Conservation (phyloP, 2,113 vertebrate species). For the Chaenocephalus aceratus region DNA sequence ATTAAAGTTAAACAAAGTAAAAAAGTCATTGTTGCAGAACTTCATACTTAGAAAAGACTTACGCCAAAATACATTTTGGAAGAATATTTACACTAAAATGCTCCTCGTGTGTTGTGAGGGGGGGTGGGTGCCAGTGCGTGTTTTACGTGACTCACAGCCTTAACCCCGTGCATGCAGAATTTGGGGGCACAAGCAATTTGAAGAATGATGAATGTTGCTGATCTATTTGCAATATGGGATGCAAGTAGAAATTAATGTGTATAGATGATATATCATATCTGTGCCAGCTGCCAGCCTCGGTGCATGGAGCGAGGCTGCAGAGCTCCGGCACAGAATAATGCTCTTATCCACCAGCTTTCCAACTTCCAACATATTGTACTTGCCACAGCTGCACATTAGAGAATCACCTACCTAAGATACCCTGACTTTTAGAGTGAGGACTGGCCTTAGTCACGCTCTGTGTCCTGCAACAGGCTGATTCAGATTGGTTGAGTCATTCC, state of each 20-base stretch:
- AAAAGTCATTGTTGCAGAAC: neutral
- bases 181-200: neutral
- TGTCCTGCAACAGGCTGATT: neutral
- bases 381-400: conserved; percentile 30
- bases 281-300: conserved; percentile 22
- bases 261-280: neutral
- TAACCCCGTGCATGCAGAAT: neutral
- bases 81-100: neutral
- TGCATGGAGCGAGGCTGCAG: conserved; percentile 5
- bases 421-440: neutral
- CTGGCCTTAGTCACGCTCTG: neutral
- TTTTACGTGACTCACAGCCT: neutral
- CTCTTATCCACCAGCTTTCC: conserved; percentile 37
- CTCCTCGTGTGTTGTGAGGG: neutral
- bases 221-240: neutral
- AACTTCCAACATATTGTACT: conserved; percentile 46
- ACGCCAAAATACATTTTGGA: neutral
- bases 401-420: neutral
- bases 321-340: neutral
- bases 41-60: neutral
- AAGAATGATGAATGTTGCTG: neutral
- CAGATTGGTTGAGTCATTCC: conserved; percentile 7
- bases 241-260: neutral
- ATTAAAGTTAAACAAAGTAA: neutral
- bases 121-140: neutral